A percentile compares a stretch with the other conserved stretches of the same genome.
Conservation (phyloP, 2,113 vertebrate species). For the Lagenorhynchus albirostris region DNA sequence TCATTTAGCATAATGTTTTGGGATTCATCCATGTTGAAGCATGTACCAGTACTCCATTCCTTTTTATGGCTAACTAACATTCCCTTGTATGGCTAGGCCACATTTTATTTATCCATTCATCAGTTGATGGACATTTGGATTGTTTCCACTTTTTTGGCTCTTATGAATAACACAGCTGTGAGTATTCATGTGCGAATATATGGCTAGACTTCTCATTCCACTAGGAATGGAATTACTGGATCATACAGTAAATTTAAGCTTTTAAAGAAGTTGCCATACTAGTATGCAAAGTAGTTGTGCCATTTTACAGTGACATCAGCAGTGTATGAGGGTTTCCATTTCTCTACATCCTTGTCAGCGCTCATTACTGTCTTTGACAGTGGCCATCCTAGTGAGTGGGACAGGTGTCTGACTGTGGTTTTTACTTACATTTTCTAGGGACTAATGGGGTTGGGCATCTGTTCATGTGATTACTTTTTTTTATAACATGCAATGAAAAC, state of each 20-base stretch:
- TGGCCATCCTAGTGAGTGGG: neutral
- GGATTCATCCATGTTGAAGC: neutral
- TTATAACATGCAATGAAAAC: neutral
- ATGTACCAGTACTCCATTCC: neutral
- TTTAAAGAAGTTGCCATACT: slow-evolving; percentile 1
- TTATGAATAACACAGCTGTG: neutral
- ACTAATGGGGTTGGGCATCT: slow-evolving; percentile 4
- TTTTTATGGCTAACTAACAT: neutral
- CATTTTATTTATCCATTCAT: slow-evolving; percentile 24
- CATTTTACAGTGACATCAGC: neutral
- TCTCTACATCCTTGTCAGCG: neutral
- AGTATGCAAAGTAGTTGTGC: neutral
- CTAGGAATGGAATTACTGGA: neutral
- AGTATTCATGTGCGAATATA: neutral
- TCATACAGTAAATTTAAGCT: neutral
- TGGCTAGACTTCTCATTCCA: neutral
- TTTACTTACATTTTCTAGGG: neutral
- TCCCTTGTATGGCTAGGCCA: neutral
- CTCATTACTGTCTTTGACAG: neutral
- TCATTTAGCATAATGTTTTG: neutral
- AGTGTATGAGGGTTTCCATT: neutral
- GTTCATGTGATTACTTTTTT: slow-evolving; percentile 25
- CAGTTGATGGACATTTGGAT: neutral
- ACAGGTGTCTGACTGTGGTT: neutral
- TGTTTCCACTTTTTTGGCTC: neutral